Percentiles rank a stretch among this genome's conserved stretches.
Conservation (phyloP, 2,113 vertebrate species). For the Polypterus senegalus region DNA sequence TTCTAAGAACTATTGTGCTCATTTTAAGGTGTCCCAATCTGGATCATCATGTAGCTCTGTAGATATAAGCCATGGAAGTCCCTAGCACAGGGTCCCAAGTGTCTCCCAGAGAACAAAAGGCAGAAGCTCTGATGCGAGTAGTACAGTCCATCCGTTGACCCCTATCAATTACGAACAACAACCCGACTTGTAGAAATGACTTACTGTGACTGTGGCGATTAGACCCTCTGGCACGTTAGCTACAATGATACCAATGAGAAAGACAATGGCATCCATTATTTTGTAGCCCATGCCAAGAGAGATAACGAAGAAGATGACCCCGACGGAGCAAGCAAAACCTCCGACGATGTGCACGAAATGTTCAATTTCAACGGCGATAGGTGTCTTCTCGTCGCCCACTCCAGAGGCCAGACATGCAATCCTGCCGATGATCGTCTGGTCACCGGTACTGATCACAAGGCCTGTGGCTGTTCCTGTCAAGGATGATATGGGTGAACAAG, state of each 20-base stretch:
- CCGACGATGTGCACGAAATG: constrained; percentile 63
- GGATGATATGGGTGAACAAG: neutral
- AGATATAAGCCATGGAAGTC: too few relatives aligned
- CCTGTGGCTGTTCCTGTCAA: constrained; percentile 48
- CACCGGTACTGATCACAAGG: constrained; percentile 58
- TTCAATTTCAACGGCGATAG: constrained; percentile 59
- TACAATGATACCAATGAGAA: constrained; percentile 66
- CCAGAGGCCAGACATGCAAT: constrained; percentile 55
- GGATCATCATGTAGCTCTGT: too few relatives aligned
- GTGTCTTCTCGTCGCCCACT: constrained; percentile 55
- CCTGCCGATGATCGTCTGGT: constrained; percentile 54
- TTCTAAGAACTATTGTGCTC: too few relatives aligned
- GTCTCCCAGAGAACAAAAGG: too few relatives aligned
- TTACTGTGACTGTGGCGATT: constrained; percentile 62
- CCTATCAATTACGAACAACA: too few relatives aligned
- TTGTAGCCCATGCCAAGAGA: constrained; percentile 45
- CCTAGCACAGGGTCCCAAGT: too few relatives aligned
- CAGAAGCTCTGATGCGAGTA: too few relatives aligned
- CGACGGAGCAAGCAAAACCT: constrained; percentile 48
- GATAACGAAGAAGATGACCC: constrained; percentile 59
- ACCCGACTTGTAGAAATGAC: constrained; percentile 11
- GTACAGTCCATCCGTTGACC: too few relatives aligned
- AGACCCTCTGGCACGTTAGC: constrained; percentile 64
- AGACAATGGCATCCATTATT: constrained; percentile 55
- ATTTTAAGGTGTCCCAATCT: too few relatives aligned